Percentiles rank a stretch among this genome's conserved stretches.
phyloP scores from a whole-genome alignment of 2,113 vertebrate genomes.

The Nesoenas mayeri region DNA sequence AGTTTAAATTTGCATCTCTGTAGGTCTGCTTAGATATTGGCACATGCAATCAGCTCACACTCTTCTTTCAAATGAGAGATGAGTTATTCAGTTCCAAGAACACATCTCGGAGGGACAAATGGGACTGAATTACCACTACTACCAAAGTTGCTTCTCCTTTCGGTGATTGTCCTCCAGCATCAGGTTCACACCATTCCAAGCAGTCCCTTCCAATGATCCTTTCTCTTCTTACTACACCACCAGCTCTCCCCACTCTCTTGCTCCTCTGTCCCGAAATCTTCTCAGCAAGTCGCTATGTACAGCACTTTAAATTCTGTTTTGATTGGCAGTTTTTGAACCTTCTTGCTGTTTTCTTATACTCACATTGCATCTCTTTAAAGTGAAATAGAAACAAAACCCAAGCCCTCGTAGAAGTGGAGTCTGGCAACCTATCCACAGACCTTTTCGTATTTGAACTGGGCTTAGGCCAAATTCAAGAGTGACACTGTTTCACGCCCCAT shows the following conservation, averaged over 20 bases:
- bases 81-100: background rate
- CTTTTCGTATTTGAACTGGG: background rate
- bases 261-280: background rate
- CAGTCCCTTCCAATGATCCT: background rate
- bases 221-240: background rate
- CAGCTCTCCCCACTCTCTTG: background rate
- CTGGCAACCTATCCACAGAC: background rate
- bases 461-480: background rate
- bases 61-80: background rate
- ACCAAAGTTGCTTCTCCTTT: background rate
- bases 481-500: background rate
- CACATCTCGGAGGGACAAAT: background rate
- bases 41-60: background rate
- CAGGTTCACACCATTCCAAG: background rate
- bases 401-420: background rate
- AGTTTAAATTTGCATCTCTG: slow-evolving; percentile 28
- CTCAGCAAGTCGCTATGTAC: background rate
- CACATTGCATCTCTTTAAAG: background rate
- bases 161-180: background rate
- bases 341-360: background rate
- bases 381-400: background rate
- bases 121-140: background rate
- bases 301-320: background rate
- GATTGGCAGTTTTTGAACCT: background rate
- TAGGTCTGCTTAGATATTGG: background rate